Percentiles rank a stretch among this genome's conserved stretches.
phyloP scores from a whole-genome alignment of 2,113 vertebrate species.

The Nycticebus coucang region DNA sequence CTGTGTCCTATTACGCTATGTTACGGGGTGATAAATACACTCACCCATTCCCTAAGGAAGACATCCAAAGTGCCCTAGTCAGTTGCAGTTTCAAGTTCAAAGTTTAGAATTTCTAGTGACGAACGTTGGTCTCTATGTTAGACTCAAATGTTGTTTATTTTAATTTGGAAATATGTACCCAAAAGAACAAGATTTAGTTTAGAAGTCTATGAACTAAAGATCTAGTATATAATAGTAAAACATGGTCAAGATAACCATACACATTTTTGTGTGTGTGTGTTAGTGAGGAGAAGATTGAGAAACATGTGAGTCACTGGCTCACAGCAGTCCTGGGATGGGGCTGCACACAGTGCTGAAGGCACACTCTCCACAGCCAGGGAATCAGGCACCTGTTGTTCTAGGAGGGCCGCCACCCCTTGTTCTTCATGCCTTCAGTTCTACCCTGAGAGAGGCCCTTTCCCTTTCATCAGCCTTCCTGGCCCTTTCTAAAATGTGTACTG shows the following conservation, averaged over 20 bases:
- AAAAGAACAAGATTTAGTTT: background rate
- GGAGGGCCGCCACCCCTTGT: background rate
- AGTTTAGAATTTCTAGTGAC: background rate
- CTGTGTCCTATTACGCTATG: background rate
- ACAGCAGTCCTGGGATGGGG: background rate
- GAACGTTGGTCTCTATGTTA: background rate
- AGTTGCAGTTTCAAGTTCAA: background rate
- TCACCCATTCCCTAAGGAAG: background rate
- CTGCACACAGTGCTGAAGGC: background rate
- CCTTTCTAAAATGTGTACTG: background rate
- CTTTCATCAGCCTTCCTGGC: background rate
- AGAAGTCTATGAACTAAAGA: background rate
- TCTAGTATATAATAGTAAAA: background rate
- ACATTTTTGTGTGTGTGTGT: background rate
- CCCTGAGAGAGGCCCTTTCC: background rate
- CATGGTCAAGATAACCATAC: background rate
- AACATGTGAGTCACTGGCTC: background rate
- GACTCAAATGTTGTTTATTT: background rate
- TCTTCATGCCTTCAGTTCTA: background rate
- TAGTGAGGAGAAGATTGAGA: background rate
- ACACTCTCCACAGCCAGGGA: rapidly evolving
- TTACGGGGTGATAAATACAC: background rate
- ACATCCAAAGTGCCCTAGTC: background rate
- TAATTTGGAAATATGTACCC: background rate
- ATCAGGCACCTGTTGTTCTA: background rate